These are phyloP conservation scores for Polypterus senegalus DNA, from an alignment of 2,113 vertebrate genomes.

Conservation along the genomic window DNA sequence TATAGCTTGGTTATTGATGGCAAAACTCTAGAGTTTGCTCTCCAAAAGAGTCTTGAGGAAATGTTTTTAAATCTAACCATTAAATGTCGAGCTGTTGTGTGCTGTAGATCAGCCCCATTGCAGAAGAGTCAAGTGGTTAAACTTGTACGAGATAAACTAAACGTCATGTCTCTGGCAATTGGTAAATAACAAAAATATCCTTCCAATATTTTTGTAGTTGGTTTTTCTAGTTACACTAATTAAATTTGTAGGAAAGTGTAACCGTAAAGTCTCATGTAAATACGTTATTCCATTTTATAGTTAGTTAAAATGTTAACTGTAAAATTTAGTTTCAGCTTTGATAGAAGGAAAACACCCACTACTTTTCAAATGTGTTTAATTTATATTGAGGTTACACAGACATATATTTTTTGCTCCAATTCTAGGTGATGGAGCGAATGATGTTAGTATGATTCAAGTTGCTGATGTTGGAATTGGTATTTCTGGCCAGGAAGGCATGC, in stretches of 20 bases:
- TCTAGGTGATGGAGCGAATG: constrained; percentile 73
- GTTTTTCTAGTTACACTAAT: too few relatives aligned
- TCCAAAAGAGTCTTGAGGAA: constrained; percentile 50
- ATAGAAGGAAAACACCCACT: too few relatives aligned
- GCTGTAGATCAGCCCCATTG: constrained; percentile 66
- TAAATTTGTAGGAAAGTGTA: too few relatives aligned
- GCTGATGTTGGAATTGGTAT: constrained; percentile 67
- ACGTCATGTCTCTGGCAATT: constrained; percentile 63
- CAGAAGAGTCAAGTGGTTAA: constrained; percentile 73
- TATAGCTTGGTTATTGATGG: constrained; percentile 63
- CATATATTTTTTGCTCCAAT: neutral
- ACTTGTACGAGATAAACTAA: constrained; percentile 48
- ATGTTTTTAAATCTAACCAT: constrained; percentile 52
- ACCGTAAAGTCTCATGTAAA: too few relatives aligned
- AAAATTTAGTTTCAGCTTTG: too few relatives aligned
- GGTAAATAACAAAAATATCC: constrained; percentile 42
- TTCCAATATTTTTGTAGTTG: neutral
- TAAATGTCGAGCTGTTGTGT: constrained; percentile 59
- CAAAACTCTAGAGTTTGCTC: constrained; percentile 53
- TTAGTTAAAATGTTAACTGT: too few relatives aligned
- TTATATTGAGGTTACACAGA: too few relatives aligned
- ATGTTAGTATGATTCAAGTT: constrained; percentile 77
- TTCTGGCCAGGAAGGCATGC: constrained; percentile 75
- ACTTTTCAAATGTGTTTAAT: too few relatives aligned
- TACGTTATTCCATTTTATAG: too few relatives aligned